Percentiles rank a stretch among this genome's conserved stretches.
These are phyloP conservation scores for Ganaspis sp. DNA, from an alignment of 1,140 invertebrate species.

Conservation along the genomic window DNA sequence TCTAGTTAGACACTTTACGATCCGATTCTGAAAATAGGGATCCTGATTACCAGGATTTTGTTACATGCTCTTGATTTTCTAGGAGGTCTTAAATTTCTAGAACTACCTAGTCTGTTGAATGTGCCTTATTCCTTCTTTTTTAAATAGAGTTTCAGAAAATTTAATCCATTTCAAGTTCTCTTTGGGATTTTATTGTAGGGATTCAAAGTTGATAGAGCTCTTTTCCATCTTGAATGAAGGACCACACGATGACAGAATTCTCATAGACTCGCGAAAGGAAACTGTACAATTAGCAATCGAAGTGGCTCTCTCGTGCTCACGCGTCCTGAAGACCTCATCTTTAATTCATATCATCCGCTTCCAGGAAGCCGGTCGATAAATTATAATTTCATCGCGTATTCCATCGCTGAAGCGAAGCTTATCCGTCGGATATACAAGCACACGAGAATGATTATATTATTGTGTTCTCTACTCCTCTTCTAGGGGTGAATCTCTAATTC, in stretches of 20 bases:
- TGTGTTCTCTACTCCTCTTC: conserved; percentile 32
- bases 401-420: conserved; percentile 58
- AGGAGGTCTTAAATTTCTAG: not conserved
- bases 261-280: conserved; percentile 56
- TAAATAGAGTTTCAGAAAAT: too few species aligned
- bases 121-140: not conserved
- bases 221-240: not conserved
- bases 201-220: too few species aligned
- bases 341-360: conserved; percentile 75
- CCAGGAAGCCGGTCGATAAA: conserved; percentile 73
- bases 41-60: not conserved
- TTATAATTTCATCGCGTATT: conserved; percentile 73
- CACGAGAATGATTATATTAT: conserved; percentile 49
- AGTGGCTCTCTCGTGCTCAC: conserved; percentile 57
- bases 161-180: too few species aligned
- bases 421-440: conserved; percentile 60
- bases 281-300: conserved; percentile 66
- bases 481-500: not conserved
- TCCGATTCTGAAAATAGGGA: not conserved
- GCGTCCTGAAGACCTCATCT: conserved; percentile 67
- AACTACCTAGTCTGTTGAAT: not conserved
- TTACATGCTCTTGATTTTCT: not conserved
- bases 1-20: not conserved
- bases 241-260: conserved; percentile 45
- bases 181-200: too few species aligned